A percentile compares a stretch with the other conserved stretches of the same genome.
Evolutionary conservation across 1,140 invertebrate species (phyloP).

Genomic region (Pseudobourletiella spinata): DNA sequence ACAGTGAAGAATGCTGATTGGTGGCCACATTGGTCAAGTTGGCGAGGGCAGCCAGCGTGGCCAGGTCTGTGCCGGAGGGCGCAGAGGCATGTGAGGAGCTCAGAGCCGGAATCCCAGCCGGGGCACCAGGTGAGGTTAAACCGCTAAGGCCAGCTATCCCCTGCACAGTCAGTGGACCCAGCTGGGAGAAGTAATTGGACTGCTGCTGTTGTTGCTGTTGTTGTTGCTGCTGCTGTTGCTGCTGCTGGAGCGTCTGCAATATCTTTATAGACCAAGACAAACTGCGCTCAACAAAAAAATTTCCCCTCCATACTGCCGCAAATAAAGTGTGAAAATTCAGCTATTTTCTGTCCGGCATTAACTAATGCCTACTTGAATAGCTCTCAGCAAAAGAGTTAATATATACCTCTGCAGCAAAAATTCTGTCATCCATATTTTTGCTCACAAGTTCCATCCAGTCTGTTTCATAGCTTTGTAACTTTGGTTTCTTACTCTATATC

Average conservation of each 20-base stretch:
- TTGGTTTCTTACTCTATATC: neutral
- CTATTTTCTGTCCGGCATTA: no score
- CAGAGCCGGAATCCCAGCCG: slow-evolving; percentile 16
- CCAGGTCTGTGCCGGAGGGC: slow-evolving; percentile 22
- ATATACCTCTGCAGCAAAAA: neutral
- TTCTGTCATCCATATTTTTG: neutral
- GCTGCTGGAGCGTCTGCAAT: slow-evolving; percentile 4
- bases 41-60: slow-evolving; percentile 35
- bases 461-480: neutral
- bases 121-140: slow-evolving; percentile 18
- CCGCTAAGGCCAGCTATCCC: neutral
- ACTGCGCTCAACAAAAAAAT: no score
- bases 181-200: slow-evolving; percentile 29
- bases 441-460: neutral
- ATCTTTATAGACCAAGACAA: neutral
- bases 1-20: slow-evolving; percentile 28
- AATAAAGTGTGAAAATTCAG: no score
- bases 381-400: no score
- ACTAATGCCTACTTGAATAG: no score
- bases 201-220: slow-evolving; percentile 30
- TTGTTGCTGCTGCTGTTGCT: slow-evolving; percentile 25
- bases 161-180: slow-evolving; percentile 20
- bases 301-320: no score
- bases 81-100: no score
- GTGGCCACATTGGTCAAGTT: slow-evolving; percentile 27